phyloP scores from a whole-genome alignment of 2,797 vertebrate genomes.

The Potorous gilbertii region DNA sequence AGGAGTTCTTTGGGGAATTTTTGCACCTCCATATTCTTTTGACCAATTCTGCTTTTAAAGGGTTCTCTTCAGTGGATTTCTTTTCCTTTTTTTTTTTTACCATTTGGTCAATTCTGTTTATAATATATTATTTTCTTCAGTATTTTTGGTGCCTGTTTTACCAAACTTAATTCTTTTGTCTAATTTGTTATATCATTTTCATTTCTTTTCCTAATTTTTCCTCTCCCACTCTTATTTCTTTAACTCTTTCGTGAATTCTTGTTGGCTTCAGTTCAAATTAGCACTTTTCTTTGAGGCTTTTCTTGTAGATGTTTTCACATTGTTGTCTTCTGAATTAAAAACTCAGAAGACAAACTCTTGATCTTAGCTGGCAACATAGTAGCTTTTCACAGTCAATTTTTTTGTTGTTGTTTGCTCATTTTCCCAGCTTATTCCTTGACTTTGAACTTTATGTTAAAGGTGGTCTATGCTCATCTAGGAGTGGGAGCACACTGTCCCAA shows the following conservation, averaged over 20 bases:
- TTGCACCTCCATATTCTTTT: not conserved
- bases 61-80: not conserved
- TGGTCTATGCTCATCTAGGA: not conserved
- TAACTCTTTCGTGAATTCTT: not conserved
- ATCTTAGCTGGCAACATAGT: not conserved
- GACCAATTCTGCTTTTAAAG: not conserved
- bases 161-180: not conserved
- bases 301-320: not conserved
- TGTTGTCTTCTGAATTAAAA: not conserved
- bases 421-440: not conserved
- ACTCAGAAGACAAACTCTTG: too few species aligned
- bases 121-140: not conserved
- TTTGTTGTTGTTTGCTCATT: not conserved
- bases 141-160: not conserved
- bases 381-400: not conserved
- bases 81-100: not conserved
- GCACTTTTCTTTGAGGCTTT: not conserved
- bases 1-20: not conserved
- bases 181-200: not conserved
- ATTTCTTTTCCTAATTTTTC: not conserved
- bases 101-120: not conserved
- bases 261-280: not conserved
- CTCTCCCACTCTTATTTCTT: not conserved
- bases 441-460: not conserved
- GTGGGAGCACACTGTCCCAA: not conserved